A percentile compares a stretch with the other conserved stretches of the same genome.
phyloP scores from a whole-genome alignment of 1,140 invertebrate genomes.

The Lutraria rhynchaena region DNA sequence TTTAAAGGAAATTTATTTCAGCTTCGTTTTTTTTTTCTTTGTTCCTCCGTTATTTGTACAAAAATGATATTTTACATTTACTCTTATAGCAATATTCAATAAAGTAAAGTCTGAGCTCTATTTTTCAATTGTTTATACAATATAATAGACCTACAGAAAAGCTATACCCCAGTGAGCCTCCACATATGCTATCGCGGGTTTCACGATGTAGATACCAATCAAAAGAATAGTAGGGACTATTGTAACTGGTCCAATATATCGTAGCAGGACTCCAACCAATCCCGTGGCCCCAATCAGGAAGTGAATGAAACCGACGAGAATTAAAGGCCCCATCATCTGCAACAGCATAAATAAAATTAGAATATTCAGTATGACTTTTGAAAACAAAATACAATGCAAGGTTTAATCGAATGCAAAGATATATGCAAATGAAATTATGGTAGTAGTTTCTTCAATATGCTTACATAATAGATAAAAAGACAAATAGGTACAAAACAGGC shows the following conservation, averaged over 20 bases:
- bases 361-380: background rate
- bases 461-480: too few species aligned
- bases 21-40: background rate
- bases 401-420: too few species aligned
- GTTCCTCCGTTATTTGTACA: background rate
- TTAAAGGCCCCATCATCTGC: slow-evolving; percentile 68
- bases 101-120: background rate
- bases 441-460: too few species aligned
- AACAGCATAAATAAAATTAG: background rate
- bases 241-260: slow-evolving; percentile 83
- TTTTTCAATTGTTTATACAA: too few species aligned
- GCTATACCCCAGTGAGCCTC: slow-evolving; percentile 82
- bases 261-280: slow-evolving; percentile 77
- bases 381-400: too few species aligned
- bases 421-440: too few species aligned
- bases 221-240: slow-evolving; percentile 82
- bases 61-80: background rate
- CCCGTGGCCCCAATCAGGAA: slow-evolving; percentile 69
- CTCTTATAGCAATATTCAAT: background rate
- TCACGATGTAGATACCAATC: slow-evolving; percentile 82
- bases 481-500: too few species aligned
- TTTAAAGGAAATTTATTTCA: background rate
- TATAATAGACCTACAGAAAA: slow-evolving; percentile 74
- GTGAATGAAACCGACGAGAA: slow-evolving; percentile 68
- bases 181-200: slow-evolving; percentile 74